Conservation (phyloP, 2,888 invertebrate genomes). For the Eucriotettix oculatus region DNA sequence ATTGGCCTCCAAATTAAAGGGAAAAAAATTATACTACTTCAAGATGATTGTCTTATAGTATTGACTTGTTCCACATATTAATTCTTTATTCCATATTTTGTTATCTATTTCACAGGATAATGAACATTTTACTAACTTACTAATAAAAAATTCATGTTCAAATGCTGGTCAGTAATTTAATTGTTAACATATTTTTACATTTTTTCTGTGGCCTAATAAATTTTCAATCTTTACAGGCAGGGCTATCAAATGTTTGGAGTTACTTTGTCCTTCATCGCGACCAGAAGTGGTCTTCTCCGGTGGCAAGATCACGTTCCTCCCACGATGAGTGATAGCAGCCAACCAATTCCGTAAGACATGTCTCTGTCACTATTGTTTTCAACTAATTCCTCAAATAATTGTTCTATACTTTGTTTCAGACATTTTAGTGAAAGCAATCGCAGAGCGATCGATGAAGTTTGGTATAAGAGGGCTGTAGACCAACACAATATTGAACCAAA, state of each 20-base stretch:
- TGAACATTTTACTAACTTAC: too few relatives aligned
- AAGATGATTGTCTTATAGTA: too few relatives aligned
- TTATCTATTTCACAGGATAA: too few relatives aligned
- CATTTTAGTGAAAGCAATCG: slow-evolving; percentile 67
- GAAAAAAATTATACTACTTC: too few relatives aligned
- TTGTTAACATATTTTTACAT: too few relatives aligned
- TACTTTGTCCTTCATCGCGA: slow-evolving; percentile 73
- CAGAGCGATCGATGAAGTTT: slow-evolving; percentile 70
- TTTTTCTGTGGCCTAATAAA: background rate
- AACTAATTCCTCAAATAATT: background rate
- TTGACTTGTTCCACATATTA: too few relatives aligned
- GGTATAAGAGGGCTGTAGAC: slow-evolving; percentile 84
- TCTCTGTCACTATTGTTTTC: background rate
- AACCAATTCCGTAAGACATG: slow-evolving; percentile 3
- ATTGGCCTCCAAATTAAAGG: too few relatives aligned
- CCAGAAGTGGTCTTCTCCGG: slow-evolving; percentile 71
- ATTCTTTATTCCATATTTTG: too few relatives aligned
- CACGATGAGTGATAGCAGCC: slow-evolving; percentile 3
- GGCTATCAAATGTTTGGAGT: slow-evolving; percentile 77
- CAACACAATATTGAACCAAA: slow-evolving; percentile 73
- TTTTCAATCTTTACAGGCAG: slow-evolving; percentile 38
- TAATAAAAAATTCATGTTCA: too few relatives aligned
- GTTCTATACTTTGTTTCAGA: slow-evolving; percentile 27
- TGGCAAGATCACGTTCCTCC: slow-evolving; percentile 62
- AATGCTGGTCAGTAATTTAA: too few relatives aligned